Evolutionary conservation across 2,888 invertebrate genomes (phyloP), one percentile per base, ranked within the genome.

Genomic region (Noctua janthe): DNA sequence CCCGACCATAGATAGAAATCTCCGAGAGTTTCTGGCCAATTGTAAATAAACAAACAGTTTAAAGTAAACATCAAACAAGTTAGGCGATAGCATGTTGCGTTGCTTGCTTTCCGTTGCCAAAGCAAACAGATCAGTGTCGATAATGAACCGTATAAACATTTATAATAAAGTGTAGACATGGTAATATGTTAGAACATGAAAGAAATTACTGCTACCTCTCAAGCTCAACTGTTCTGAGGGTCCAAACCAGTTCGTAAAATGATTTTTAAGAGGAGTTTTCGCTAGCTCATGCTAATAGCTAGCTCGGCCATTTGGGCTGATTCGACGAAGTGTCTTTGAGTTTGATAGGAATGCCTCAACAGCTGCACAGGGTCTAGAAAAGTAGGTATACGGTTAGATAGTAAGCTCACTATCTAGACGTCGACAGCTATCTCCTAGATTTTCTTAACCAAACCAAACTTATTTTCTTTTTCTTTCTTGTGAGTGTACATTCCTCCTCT

Each of bases 111-210:
- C 83, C 89, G 89, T 88, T 88, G 84, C 87, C 78, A 85, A 83
- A 90, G 89, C 90, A 93, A 93, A 94, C 91, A 94, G 89, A 92
- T 87, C 90, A 88, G 87, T 85, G 83, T 84, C 87, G 92, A 91
- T 93, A 94, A 94, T 92, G 84, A 86, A 81, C 85, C 84, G 74
- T 71, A 83, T 89, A 94, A 93, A 95, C 91, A 93, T 74, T 82
- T 88, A 77, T 90, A 92, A 90, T 90, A 89, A 89, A 89, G 83
- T 86, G 80, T 85, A 87, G 87, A 90, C 76, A 87, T 89, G 88
- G 89, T 91, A 90, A 86, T 89, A 88, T 76, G 43, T 73, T 66
- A 69, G 39, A 71, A 84, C 17, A 80, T 79, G 73, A 29, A 70
- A 71, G 66, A 10, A n/a, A 1, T n/a, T 20, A 35, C 29, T 47